Evolutionary conservation across 2,113 vertebrate species (phyloP).

Genomic region (Pollimyrus isidori): DNA sequence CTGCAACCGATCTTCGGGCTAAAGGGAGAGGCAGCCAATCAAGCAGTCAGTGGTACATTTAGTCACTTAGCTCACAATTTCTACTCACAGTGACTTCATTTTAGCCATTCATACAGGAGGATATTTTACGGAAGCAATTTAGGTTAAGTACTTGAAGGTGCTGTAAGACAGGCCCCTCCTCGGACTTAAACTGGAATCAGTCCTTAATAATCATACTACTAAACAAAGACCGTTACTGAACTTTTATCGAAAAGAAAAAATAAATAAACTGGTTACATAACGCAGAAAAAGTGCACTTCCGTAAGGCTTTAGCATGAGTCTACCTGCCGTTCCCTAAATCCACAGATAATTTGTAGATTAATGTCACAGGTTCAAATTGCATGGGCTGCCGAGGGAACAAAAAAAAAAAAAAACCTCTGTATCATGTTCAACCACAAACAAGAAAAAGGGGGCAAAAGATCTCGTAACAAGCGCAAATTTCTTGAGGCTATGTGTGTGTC

Average conservation of each 20-base stretch:
- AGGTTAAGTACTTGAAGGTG: neutral
- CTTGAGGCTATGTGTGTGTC: neutral
- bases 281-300: conserved; percentile 23
- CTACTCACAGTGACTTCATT: neutral
- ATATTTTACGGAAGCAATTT: neutral
- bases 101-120: neutral
- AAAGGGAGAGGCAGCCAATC: neutral
- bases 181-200: neutral
- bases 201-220: neutral
- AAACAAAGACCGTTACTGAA: neutral
- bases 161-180: neutral
- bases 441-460: neutral
- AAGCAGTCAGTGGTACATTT: conserved; percentile 8
- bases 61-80: neutral
- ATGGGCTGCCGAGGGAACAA: conserved; percentile 28
- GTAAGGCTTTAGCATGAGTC: conserved; percentile 31
- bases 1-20: neutral
- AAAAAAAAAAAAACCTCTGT: conserved; percentile 21
- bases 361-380: conserved; percentile 31
- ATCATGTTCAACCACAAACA: conserved; percentile 4
- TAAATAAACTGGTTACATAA: conserved; percentile 39
- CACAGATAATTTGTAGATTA: conserved; percentile 46
- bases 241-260: conserved; percentile 34
- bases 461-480: neutral
- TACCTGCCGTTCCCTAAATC: conserved; percentile 40